phyloP scores from a whole-genome alignment of 2,888 invertebrate species.

The Drosophila infuscata region DNA sequence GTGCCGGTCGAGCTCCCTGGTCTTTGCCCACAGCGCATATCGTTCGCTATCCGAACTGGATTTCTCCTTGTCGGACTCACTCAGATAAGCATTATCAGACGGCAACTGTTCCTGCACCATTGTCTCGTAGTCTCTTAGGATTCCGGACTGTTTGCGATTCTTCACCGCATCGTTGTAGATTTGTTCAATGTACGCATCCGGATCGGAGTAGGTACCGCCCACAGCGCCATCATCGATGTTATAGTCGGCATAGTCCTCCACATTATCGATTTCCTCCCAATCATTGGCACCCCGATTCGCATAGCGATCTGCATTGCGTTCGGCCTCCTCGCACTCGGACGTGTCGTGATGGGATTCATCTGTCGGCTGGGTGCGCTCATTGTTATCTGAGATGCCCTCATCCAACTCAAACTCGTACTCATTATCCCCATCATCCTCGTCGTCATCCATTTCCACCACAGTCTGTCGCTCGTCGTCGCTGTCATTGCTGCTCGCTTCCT shows the following conservation, averaged over 20 bases:
- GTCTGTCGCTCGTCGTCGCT: conserved; percentile 84
- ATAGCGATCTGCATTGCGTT: conserved; percentile 82
- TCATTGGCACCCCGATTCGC: conserved; percentile 80
- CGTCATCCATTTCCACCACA: conserved; percentile 81
- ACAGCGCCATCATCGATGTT: conserved; percentile 77
- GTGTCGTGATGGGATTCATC: conserved; percentile 84
- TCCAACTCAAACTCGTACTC: conserved; percentile 78
- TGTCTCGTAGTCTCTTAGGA: conserved; percentile 82
- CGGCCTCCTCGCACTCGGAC: conserved; percentile 84
- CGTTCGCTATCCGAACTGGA: conserved; percentile 70
- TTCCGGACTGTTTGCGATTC: conserved; percentile 83
- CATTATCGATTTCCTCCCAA: conserved; percentile 76
- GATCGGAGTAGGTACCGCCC: conserved; percentile 78
- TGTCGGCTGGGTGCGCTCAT: conserved; percentile 81
- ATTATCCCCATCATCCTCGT: conserved; percentile 71
- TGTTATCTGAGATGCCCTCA: conserved; percentile 83
- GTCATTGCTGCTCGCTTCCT: conserved; percentile 74
- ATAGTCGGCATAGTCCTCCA: conserved; percentile 53
- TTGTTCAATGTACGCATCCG: conserved; percentile 83
- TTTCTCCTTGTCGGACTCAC: conserved; percentile 68
- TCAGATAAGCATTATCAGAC: conserved; percentile 48
- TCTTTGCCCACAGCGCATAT: conserved; percentile 77
- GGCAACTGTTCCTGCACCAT: conserved; percentile 76
- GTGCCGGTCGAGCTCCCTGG: conserved; percentile 59
- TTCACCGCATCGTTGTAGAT: conserved; percentile 84